Evolutionary conservation across 2,888 invertebrate genomes (phyloP), one percentile per base, ranked within the genome.

Genomic region (Steromphala cineraria): DNA sequence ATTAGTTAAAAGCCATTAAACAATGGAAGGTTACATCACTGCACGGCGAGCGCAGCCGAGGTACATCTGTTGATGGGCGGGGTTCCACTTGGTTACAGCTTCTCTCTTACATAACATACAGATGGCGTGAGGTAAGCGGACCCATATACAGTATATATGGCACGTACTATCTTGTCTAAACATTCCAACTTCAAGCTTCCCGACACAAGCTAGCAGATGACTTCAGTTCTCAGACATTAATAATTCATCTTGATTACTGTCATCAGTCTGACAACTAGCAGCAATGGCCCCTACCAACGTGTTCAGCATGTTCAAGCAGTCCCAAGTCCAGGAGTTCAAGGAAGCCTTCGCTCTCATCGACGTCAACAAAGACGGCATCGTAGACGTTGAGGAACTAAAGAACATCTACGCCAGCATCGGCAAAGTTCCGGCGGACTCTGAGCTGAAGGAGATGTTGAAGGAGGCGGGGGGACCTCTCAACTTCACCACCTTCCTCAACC

Each of bases 341-440:
- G 77, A 77, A 55, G 94, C 94, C 83, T 94, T 94, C 91, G 94
- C 94, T 83, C 94, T 94, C 93, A 94, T 94, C 88, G 94, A 94
- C 90, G 94, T 94, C 89, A 93, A 94, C 92, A 92, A 94, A 89
- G 94, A 94, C 84, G 94, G 94, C 53, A 90, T 94, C 86, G 94
- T 94, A 80, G 92, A 92, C 87, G 90, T 93, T 86, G 90, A 91
- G 76, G 94, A 94, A 88, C 91, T 94, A 83, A 94, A 93, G 85
- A 94, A 94, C 87, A 94, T 94, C 87, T 94, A 93, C 88, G 94
- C 94, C 82, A 93, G 93, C 82, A 91, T 94, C 88, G 94, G 93
- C 92, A 87, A 87, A 80, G 85, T 88, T 67, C 92, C 92, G 31
- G 82, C 87, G 71, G 92, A 92, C 80, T 83, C 81, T 53, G 88